These are phyloP conservation scores for Hydroisotoma schaefferi DNA, from an alignment of 2,888 invertebrate species.

Conservation along the genomic window DNA sequence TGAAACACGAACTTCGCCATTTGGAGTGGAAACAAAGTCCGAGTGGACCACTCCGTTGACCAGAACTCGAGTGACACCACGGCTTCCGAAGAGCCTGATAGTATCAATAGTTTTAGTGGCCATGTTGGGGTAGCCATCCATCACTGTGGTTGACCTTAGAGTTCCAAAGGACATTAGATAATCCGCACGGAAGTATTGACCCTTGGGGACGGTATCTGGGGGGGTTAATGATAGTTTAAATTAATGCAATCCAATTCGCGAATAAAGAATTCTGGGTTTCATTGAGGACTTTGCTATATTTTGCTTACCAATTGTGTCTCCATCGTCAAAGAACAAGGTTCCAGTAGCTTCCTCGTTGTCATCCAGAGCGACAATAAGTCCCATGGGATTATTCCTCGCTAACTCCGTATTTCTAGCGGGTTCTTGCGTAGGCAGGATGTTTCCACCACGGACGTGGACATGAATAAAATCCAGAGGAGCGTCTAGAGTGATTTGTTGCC, in stretches of 20 bases:
- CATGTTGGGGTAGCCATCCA: slow-evolving; percentile 40
- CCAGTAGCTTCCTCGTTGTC: slow-evolving; percentile 59
- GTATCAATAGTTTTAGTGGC: slow-evolving; percentile 18
- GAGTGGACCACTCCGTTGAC: slow-evolving; percentile 35
- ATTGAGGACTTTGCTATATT: not conserved
- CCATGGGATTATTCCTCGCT: slow-evolving; percentile 62
- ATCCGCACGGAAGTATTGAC: slow-evolving; percentile 34
- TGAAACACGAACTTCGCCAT: slow-evolving; percentile 37
- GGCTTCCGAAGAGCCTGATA: slow-evolving; percentile 38
- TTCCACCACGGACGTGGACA: slow-evolving; percentile 65
- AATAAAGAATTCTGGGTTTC: no score
- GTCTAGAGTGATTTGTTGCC: slow-evolving; percentile 55
- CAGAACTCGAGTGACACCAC: slow-evolving; percentile 18
- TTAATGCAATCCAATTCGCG: no score
- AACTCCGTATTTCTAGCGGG: slow-evolving; percentile 62
- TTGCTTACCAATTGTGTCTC: slow-evolving; percentile 63
- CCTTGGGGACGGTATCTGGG: slow-evolving; percentile 38
- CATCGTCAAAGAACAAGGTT: slow-evolving; percentile 76
- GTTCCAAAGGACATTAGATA: slow-evolving; percentile 20
- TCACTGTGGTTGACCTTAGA: slow-evolving; percentile 13
- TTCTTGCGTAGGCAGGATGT: slow-evolving; percentile 65
- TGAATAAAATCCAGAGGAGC: slow-evolving; percentile 65
- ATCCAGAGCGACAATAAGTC: slow-evolving; percentile 63
- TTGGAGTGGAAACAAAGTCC: slow-evolving; percentile 17
- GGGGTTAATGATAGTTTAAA: no score